phyloP scores from a whole-genome alignment of 2,888 invertebrate genomes.

The Thelaira solivaga region DNA sequence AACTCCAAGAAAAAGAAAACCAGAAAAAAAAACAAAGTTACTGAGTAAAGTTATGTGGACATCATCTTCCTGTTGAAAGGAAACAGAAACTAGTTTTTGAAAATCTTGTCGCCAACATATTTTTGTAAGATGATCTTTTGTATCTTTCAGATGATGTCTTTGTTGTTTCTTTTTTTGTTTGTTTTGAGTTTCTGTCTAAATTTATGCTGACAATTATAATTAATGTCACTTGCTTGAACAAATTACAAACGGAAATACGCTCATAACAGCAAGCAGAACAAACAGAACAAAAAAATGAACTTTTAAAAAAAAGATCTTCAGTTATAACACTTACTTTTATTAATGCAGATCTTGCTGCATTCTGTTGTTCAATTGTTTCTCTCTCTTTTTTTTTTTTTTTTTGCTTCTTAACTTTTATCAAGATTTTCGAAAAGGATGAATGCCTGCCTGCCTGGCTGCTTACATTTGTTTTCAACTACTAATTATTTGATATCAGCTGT shows the following conservation, averaged over 20 bases:
- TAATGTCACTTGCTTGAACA: slow-evolving; percentile 62
- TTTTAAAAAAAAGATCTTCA: slow-evolving; percentile 31
- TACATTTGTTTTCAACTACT: slow-evolving; percentile 35
- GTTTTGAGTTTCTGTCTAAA: slow-evolving; percentile 24
- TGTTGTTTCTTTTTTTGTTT: slow-evolving; percentile 55
- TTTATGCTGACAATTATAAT: slow-evolving; percentile 61
- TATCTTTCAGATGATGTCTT: slow-evolving; percentile 23
- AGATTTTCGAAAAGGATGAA: slow-evolving; percentile 42
- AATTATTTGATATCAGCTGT: slow-evolving; percentile 59
- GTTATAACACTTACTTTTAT: slow-evolving; percentile 40
- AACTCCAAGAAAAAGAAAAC: too few relatives aligned
- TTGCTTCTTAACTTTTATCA: slow-evolving; percentile 12
- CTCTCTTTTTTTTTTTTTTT: slow-evolving; percentile 3
- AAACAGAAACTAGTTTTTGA: slow-evolving; percentile 47
- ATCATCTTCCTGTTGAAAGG: slow-evolving; percentile 38
- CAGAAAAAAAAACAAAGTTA: too few relatives aligned
- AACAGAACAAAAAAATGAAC: background rate
- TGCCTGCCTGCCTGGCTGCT: slow-evolving; percentile 6
- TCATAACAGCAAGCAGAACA: slow-evolving; percentile 40
- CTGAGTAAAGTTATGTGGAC: slow-evolving; percentile 35
- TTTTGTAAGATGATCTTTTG: slow-evolving; percentile 41
- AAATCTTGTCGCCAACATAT: slow-evolving; percentile 8
- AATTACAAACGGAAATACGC: slow-evolving; percentile 63
- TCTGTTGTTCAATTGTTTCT: background rate
- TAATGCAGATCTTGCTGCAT: slow-evolving; percentile 15